A percentile compares a stretch with the other conserved stretches of the same genome.
Evolutionary conservation across 30 jellyfish, hydroid and myxozoan species (phyloP).

Genomic region (Hydractinia echinata): DNA sequence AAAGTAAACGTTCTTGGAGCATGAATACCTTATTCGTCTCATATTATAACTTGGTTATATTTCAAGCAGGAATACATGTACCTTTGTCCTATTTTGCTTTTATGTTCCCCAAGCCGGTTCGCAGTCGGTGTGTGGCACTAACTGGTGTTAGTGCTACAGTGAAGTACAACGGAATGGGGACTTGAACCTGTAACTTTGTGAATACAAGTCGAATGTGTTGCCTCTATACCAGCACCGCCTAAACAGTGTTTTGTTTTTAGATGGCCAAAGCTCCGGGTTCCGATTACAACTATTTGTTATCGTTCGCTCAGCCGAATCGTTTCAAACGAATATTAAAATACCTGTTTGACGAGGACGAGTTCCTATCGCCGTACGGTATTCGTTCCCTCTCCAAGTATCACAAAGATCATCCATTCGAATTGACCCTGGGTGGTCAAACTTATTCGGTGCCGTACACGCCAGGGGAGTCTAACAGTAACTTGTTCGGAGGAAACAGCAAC

Average conservation of each 20-base stretch:
- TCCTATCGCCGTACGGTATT: slow-evolving; percentile 81
- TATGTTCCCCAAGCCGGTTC: too few relatives aligned
- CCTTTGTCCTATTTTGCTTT: too few relatives aligned
- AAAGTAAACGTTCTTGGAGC: too few relatives aligned
- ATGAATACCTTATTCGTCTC: too few relatives aligned
- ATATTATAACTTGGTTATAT: too few relatives aligned
- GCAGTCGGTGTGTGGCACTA: too few relatives aligned
- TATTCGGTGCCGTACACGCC: slow-evolving; percentile 70
- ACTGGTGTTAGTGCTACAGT: too few relatives aligned
- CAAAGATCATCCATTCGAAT: slow-evolving; percentile 60
- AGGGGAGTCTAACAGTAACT: slow-evolving; percentile 77
- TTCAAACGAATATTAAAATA: slow-evolving; percentile 60
- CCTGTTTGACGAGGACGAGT: slow-evolving; percentile 82
- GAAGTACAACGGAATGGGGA: too few relatives aligned
- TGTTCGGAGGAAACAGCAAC: slow-evolving; percentile 89
- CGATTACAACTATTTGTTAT: slow-evolving; percentile 74
- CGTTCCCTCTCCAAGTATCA: slow-evolving; percentile 86
- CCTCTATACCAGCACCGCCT: too few relatives aligned
- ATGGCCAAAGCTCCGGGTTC: slow-evolving; percentile 58
- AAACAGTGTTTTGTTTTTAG: slow-evolving; percentile 24
- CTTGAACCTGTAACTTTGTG: too few relatives aligned
- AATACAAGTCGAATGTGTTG: too few relatives aligned
- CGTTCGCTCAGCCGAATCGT: slow-evolving; percentile 67
- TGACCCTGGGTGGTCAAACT: slow-evolving; percentile 36
- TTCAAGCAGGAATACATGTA: too few relatives aligned